A percentile compares a stretch with the other conserved stretches of the same genome.
These are phyloP conservation scores for Zaprionus obscuricornis DNA, from an alignment of 2,888 invertebrate genomes.

Conservation along the genomic window DNA sequence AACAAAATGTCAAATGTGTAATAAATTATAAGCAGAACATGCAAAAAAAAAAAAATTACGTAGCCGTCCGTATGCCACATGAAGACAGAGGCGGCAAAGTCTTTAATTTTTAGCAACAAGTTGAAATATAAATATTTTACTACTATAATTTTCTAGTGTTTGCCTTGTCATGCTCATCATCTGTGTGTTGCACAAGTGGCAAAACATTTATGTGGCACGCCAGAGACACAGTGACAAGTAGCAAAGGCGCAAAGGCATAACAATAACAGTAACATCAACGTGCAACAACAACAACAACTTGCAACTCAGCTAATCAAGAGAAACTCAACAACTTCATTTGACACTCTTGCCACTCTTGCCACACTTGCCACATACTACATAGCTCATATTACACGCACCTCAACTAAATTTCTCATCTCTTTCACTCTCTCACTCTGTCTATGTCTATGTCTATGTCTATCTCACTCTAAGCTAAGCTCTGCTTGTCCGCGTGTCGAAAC, in stretches of 20 bases:
- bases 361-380: too few species aligned
- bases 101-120: too few species aligned
- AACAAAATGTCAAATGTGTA: constrained; percentile 66
- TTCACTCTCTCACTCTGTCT: background rate
- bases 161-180: constrained; percentile 50
- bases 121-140: too few species aligned
- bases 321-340: constrained; percentile 65
- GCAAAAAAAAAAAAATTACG: too few species aligned
- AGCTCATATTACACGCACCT: constrained; percentile 73
- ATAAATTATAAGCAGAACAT: constrained; percentile 12
- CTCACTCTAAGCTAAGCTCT: too few species aligned
- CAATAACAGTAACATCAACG: constrained; percentile 30
- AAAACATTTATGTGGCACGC: constrained; percentile 56
- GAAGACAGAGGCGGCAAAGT: too few species aligned
- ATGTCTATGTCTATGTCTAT: too few species aligned
- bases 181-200: constrained; percentile 51
- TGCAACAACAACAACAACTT: constrained; percentile 20
- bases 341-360: constrained; percentile 45
- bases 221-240: too few species aligned
- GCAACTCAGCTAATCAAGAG: constrained; percentile 41
- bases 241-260: too few species aligned
- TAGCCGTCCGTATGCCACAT: too few species aligned
- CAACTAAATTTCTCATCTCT: background rate
- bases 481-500: constrained; percentile 59
- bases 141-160: background rate